These are phyloP conservation scores for Zaprionus davidi DNA, from an alignment of 1,140 invertebrate genomes.

Conservation along the genomic window DNA sequence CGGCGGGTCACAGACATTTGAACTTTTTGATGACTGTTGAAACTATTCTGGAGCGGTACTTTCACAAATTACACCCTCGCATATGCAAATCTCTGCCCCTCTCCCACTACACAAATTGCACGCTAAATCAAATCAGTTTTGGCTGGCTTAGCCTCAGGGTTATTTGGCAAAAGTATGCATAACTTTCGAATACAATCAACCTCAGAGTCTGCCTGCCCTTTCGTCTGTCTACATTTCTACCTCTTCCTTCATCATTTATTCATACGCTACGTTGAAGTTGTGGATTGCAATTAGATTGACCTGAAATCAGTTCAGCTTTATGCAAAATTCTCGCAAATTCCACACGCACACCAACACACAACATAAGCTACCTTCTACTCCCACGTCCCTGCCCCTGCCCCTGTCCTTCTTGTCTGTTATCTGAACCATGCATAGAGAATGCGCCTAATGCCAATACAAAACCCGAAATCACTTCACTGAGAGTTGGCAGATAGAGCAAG, in stretches of 20 bases:
- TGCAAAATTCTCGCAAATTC: slow-evolving; percentile 26
- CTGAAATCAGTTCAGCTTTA: slow-evolving; percentile 16
- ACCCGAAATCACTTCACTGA: slow-evolving; percentile 56
- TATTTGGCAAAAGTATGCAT: slow-evolving; percentile 29
- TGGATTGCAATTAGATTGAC: slow-evolving; percentile 19
- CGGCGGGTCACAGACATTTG: slow-evolving; percentile 45
- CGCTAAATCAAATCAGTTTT: slow-evolving; percentile 42
- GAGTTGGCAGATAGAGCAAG: slow-evolving; percentile 21
- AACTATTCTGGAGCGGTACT: slow-evolving; percentile 4
- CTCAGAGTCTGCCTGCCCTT: slow-evolving; percentile 5
- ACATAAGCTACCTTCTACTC: too few species aligned
- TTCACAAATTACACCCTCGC: slow-evolving; percentile 27
- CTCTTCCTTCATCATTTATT: not conserved
- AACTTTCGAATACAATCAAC: slow-evolving; percentile 15
- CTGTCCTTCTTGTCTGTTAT: not conserved
- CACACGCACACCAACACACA: not conserved
- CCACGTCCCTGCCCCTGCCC: not conserved
- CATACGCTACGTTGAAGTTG: slow-evolving; percentile 4
- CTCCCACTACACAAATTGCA: not conserved
- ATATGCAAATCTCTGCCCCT: slow-evolving; percentile 30
- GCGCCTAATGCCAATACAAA: slow-evolving; percentile 43
- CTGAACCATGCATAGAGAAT: slow-evolving; percentile 52
- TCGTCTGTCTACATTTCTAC: not conserved
- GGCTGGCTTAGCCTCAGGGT: slow-evolving; percentile 20
- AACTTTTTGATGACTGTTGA: slow-evolving; percentile 26